A percentile compares a stretch with the other conserved stretches of the same genome.
phyloP scores from a whole-genome alignment of 2,888 invertebrate genomes.

The Syrphus vitripennis region DNA sequence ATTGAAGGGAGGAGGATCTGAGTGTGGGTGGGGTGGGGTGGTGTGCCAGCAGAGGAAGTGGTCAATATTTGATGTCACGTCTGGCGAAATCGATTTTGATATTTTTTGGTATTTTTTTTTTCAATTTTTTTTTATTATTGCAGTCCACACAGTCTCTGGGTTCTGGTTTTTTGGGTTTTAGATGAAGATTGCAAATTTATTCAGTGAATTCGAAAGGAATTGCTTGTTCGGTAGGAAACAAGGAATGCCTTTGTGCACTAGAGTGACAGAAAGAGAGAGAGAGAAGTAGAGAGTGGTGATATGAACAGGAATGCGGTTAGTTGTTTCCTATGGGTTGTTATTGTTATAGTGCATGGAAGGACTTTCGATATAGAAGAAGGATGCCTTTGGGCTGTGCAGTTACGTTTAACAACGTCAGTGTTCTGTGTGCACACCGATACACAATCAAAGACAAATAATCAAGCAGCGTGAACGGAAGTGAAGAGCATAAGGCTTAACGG shows the following conservation, averaged over 20 bases:
- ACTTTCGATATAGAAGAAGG: neutral
- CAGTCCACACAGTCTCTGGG: neutral
- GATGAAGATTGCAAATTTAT: conserved; percentile 43
- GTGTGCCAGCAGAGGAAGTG: conserved; percentile 11
- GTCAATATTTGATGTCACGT: conserved; percentile 68
- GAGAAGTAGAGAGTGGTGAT: neutral
- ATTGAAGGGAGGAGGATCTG: conserved; percentile 1
- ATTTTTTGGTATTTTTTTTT: neutral
- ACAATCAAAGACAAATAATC: conserved; percentile 49
- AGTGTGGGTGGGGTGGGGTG: neutral
- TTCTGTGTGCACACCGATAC: conserved; percentile 22
- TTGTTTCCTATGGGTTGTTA: neutral
- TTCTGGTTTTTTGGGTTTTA: conserved; percentile 13
- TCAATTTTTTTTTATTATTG: conserved; percentile 7
- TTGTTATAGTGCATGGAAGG: neutral
- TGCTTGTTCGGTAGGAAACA: conserved; percentile 17
- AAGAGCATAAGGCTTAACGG: conserved; percentile 18
- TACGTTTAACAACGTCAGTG: conserved; percentile 26
- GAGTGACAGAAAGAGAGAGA: neutral
- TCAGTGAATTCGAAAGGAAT: conserved; percentile 54
- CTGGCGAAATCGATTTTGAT: conserved; percentile 59
- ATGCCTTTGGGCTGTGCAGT: conserved; percentile 9
- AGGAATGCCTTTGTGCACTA: conserved; percentile 33
- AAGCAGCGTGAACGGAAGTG: conserved; percentile 24
- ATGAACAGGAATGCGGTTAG: conserved; percentile 10